Evolutionary conservation across 1,140 invertebrate species (phyloP), one percentile per base, ranked within the genome.

Genomic region (Babylonia areolata): DNA sequence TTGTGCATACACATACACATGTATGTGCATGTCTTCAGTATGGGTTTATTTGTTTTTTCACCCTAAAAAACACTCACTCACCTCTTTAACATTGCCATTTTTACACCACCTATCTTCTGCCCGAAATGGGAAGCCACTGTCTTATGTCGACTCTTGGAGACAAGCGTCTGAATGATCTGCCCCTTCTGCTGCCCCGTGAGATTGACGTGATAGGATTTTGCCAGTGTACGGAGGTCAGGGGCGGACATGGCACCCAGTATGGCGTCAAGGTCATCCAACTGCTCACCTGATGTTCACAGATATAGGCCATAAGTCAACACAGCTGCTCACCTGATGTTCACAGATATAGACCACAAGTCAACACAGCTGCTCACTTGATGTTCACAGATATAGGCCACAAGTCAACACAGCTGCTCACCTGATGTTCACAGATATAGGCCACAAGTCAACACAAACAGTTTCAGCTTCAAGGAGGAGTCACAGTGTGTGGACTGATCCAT

Each of bases 141-240:
- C 71, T 86, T 94, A 75, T 88, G 91, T 88, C 88, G 91, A 80
- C 87, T 92, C 87, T 91, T 93, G 88, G 93, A 94, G 46, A 91
- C 39, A 2, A 95, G 87, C 33, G 89, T 85, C 78, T 88, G 54
- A 64, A 90, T 91, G n/a, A 91, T 87, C 20, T 91, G 88, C 73
- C 83, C 82, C 87, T 90, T 93, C 39, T 90, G 90, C 42, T 79
- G 87, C 81, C 84, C 83, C 46, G 84, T 88, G 37, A 75, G 37
- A 33, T 90, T 88, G 37, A 94, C 87, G 81, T 93, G 92, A 80
- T 93, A 93, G 54, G 84, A 86, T 87, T 94, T 94, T 75, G 90
- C 89, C 81, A 93, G 89, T 46, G 69, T 91, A 83, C 93, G 93
- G 23, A 94, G 81, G 82, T 94, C 93, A 23, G 88, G 85, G n/a